Percentiles rank a stretch among this genome's conserved stretches.
Conservation (phyloP, 2,888 invertebrate genomes). For the Heliconius charithonia region DNA sequence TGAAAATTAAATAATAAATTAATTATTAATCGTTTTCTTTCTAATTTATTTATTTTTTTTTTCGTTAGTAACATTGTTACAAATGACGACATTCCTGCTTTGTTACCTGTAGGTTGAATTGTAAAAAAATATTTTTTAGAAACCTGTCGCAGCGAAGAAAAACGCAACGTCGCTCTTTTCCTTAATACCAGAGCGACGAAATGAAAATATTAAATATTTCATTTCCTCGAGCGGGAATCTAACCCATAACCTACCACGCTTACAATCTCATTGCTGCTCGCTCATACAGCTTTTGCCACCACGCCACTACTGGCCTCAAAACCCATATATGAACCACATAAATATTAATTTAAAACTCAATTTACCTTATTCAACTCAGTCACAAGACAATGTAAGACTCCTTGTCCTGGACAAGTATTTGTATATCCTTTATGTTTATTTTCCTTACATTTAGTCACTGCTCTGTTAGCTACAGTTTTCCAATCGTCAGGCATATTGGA, state of each 20-base stretch:
- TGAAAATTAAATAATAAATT: conserved; percentile 49
- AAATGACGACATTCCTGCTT: too few species aligned
- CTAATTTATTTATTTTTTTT: not conserved
- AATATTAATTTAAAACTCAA: not conserved
- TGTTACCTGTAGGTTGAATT: too few species aligned
- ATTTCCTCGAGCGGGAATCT: not conserved
- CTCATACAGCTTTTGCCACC: not conserved
- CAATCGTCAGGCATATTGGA: conserved; percentile 56
- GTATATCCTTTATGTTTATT: conserved; percentile 58
- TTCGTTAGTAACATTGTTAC: too few species aligned
- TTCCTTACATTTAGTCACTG: conserved; percentile 60
- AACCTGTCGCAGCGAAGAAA: not conserved
- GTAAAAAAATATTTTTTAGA: not conserved
- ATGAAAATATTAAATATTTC: not conserved
- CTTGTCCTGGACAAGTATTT: conserved; percentile 72
- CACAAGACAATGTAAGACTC: conserved; percentile 69
- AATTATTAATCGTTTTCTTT: not conserved
- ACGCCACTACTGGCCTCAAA: not conserved
- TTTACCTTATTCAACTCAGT: conserved; percentile 68
- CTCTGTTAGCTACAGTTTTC: conserved; percentile 56
- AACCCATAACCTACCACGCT: not conserved
- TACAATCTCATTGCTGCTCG: not conserved
- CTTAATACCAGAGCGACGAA: not conserved
- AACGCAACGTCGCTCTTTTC: too few species aligned
- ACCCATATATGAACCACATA: too few species aligned